These are phyloP conservation scores for Leptoteleia sp. DNA, from an alignment of 1,140 invertebrate species.

Conservation along the genomic window DNA sequence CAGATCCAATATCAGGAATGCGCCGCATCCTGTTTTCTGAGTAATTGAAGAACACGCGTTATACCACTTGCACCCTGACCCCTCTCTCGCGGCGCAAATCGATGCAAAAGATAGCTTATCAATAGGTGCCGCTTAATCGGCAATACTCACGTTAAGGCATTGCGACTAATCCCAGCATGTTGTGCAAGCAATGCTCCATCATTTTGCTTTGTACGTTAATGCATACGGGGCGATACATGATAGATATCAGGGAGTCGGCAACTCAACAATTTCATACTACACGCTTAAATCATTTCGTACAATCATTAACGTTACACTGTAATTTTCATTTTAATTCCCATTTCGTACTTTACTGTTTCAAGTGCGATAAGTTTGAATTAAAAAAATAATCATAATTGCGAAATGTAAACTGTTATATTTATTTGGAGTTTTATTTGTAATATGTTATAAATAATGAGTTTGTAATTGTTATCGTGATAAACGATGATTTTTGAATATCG, in stretches of 20 bases:
- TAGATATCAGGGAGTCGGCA: slow-evolving; percentile 11
- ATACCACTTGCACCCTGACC: slow-evolving; percentile 17
- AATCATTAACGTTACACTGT: too few relatives aligned
- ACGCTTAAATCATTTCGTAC: too few relatives aligned
- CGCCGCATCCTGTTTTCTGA: slow-evolving; percentile 55
- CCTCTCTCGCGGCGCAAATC: slow-evolving; percentile 47
- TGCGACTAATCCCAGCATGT: slow-evolving; percentile 41
- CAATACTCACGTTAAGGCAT: slow-evolving; percentile 53
- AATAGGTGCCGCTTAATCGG: slow-evolving; percentile 60
- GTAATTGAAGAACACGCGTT: slow-evolving; percentile 61
- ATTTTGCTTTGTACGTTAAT: slow-evolving; percentile 49
- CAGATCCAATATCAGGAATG: slow-evolving; percentile 54
- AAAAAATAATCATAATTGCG: too few relatives aligned
- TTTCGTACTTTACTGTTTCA: too few relatives aligned
- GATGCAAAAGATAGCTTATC: slow-evolving; percentile 58
- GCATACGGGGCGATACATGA: slow-evolving; percentile 29
- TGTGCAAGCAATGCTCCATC: slow-evolving; percentile 40
- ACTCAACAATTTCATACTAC: slow-evolving; percentile 10
- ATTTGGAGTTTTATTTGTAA: too few relatives aligned
- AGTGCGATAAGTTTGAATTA: too few relatives aligned
- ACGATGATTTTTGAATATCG: too few relatives aligned
- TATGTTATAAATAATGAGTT: too few relatives aligned
- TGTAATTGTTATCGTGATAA: too few relatives aligned
- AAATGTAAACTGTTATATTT: too few relatives aligned
- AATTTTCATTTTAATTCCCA: too few relatives aligned